Percentiles rank a stretch among this genome's conserved stretches.
Evolutionary conservation across 2,888 invertebrate species (phyloP).

Genomic region (Tenthredo distinguenda): DNA sequence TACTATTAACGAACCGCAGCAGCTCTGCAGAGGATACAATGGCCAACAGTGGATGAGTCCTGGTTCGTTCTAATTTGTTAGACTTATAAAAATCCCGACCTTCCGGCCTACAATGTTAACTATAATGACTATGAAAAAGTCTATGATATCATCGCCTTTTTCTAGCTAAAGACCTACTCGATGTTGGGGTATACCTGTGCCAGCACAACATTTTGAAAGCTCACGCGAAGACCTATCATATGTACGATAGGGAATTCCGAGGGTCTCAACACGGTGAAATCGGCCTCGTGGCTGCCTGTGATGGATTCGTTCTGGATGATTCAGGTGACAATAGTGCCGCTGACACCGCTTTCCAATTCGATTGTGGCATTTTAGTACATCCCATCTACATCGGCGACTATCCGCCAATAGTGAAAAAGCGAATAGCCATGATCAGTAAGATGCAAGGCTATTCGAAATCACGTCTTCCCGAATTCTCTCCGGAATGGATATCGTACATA

Average conservation of each 20-base stretch:
- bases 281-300: conserved; percentile 27
- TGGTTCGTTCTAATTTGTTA: too few species aligned
- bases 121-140: too few species aligned
- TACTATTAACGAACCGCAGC: conserved; percentile 17
- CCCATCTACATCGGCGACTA: conserved; percentile 85
- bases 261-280: conserved; percentile 65
- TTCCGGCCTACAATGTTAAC: conserved; percentile 50
- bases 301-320: conserved; percentile 35
- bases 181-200: conserved; percentile 83
- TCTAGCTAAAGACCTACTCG: neutral
- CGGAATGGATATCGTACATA: conserved; percentile 34
- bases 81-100: conserved; percentile 63
- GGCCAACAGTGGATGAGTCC: neutral
- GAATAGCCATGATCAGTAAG: conserved; percentile 80
- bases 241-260: conserved; percentile 61
- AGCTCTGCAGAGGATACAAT: neutral
- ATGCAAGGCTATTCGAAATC: neutral
- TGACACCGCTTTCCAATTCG: conserved; percentile 63
- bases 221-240: conserved; percentile 75
- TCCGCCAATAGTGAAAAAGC: conserved; percentile 82
- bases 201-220: conserved; percentile 86
- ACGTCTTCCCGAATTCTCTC: neutral
- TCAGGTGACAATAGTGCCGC: conserved; percentile 62
- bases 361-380: conserved; percentile 82
- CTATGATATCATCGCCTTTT: neutral